Evolutionary conservation across 1,140 invertebrate species (phyloP), one percentile per base, ranked within the genome.

Genomic region (Papilio polyxenes): DNA sequence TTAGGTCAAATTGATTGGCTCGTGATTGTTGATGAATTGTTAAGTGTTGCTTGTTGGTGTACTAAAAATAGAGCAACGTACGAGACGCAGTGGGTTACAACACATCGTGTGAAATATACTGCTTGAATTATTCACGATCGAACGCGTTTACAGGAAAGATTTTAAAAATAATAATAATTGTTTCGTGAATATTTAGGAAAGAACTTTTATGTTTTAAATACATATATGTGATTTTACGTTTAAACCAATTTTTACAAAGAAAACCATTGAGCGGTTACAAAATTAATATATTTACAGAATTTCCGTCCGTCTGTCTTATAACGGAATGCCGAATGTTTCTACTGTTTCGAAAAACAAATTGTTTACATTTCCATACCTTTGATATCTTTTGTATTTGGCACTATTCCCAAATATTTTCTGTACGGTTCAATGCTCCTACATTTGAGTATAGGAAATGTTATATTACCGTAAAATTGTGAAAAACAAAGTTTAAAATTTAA

Each of bases 1-100:
- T 77, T 87, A 83, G 89, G 90, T 92, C 90, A 92, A 92, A 92
- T 92, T 90, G 90, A 92, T 92, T 91, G 90, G 88, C 90, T 92
- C 84, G 80, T 84, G 82, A 85, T 86, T 87, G 86, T 85, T 87
- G 84, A 89, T 88, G 81, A 84, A 85, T 79, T 87, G 84, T 77
- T 74, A 78, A 85, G 82, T 83, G 80, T 78, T 80, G 75, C 85
- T 85, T 81, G 83, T 86, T 88, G 83, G 82, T 81, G 80, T 56
- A 84, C 87, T 88, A 88, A 86, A 88, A 87, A 88, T 88, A 88
- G 87, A 80, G 82, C 84, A 78, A 53, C 48, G 83, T 83, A 83
- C 85, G 84, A 85, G 74, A 69, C 23, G 20, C 20, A 53, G 44
- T 37, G n/a, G 75, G 17, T 44, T 44, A 74, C 74, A 20, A 44